Percentiles rank a stretch among this genome's conserved stretches.
phyloP scores from a whole-genome alignment of 2,797 vertebrate species.

The Erpetoichthys calabaricus region DNA sequence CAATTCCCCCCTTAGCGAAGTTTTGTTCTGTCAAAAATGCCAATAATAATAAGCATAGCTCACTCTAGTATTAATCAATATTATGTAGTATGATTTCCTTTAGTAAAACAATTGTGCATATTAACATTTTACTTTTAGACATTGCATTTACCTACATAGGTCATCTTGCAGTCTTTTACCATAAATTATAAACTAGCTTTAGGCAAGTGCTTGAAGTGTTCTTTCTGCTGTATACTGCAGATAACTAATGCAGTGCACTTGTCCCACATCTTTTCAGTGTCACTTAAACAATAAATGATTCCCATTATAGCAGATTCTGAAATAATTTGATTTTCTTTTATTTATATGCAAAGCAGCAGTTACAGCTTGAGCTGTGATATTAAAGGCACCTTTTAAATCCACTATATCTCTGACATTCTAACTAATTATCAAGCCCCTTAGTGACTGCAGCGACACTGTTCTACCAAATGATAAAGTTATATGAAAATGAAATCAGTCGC shows the following conservation, averaged over 20 bases:
- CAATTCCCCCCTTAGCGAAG: too few relatives aligned
- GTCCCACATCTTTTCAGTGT: slow-evolving; percentile 36
- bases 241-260: slow-evolving; percentile 52
- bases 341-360: slow-evolving; percentile 19
- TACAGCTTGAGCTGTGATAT: slow-evolving; percentile 26
- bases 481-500: slow-evolving; percentile 5
- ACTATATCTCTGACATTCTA: slow-evolving; percentile 2
- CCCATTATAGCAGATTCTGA: slow-evolving; percentile 43
- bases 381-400: slow-evolving; percentile 4
- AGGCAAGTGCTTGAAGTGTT: slow-evolving; percentile 67
- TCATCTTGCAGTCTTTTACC: too few relatives aligned
- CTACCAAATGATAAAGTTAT: slow-evolving; percentile 5
- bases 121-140: too few relatives aligned
- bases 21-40: too few relatives aligned
- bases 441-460: slow-evolving; percentile 1
- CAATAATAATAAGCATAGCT: too few relatives aligned
- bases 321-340: slow-evolving; percentile 32
- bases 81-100: too few relatives aligned
- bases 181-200: slow-evolving; percentile 66
- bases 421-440: slow-evolving; percentile 4
- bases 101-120: too few relatives aligned
- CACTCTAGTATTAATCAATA: too few relatives aligned
- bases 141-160: too few relatives aligned
- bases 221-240: slow-evolving; percentile 65
- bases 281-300: slow-evolving; percentile 23